These are phyloP conservation scores for Tethya wilhelma DNA, from an alignment of 37 sponge, comb jelly and placozoan species.

Conservation along the genomic window DNA sequence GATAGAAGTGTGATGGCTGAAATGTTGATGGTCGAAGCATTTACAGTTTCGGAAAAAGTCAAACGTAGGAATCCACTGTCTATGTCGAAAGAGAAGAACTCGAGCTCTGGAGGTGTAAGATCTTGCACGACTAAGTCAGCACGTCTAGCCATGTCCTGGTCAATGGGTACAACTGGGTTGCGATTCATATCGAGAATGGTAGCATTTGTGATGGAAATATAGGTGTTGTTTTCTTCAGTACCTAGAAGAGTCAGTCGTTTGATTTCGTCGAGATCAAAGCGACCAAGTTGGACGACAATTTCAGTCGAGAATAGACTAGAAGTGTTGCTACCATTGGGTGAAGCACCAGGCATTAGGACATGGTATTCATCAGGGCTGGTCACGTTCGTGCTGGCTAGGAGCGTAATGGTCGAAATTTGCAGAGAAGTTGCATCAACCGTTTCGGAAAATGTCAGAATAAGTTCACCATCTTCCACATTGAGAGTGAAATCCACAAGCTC, in stretches of 20 bases:
- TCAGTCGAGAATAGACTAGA: conserved; percentile 41
- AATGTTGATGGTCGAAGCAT: conserved; percentile 64
- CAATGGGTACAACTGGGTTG: conserved; percentile 46
- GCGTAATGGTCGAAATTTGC: conserved; percentile 44
- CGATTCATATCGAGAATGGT: conserved; percentile 75
- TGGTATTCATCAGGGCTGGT: conserved; percentile 15
- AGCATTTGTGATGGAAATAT: conserved; percentile 58
- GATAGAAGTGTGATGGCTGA: conserved; percentile 48
- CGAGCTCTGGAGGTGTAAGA: conserved; percentile 63
- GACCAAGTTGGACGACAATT: conserved; percentile 63
- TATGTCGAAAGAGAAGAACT: conserved; percentile 71
- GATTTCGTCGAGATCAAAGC: conserved; percentile 76
- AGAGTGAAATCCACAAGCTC: conserved; percentile 57
- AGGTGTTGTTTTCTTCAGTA: conserved; percentile 55
- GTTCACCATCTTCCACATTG: conserved; percentile 63
- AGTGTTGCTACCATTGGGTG: conserved; percentile 48
- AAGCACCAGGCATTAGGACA: conserved; percentile 19
- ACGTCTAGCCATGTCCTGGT: conserved; percentile 12
- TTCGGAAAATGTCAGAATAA: conserved; percentile 83
- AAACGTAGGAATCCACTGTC: conserved; percentile 70
- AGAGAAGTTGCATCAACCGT: conserved; percentile 85
- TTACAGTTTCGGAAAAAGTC: conserved; percentile 88
- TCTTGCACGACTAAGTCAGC: conserved; percentile 49
- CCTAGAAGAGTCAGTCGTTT: conserved; percentile 72
- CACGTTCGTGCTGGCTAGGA: conserved; percentile 46